Percentiles rank a stretch among this genome's conserved stretches.
These are phyloP conservation scores for Setipinna tenuifilis DNA, from an alignment of 2,797 vertebrate genomes.

Conservation along the genomic window DNA sequence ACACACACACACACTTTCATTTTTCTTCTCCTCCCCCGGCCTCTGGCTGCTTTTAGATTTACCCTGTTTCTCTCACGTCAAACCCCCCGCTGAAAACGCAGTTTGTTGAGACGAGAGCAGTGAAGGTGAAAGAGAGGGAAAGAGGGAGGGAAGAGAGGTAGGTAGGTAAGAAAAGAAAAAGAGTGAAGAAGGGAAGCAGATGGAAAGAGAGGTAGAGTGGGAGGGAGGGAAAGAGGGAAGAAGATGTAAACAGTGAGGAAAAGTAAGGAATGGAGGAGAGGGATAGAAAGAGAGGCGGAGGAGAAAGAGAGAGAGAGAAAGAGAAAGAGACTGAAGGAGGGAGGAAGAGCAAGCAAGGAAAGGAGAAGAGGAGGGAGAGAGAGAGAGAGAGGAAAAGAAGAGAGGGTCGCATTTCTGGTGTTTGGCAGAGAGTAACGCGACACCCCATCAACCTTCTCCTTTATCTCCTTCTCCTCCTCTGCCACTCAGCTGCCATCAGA, in stretches of 20 bases:
- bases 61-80: neutral
- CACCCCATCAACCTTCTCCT: neutral
- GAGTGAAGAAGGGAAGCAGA: too few relatives aligned
- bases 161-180: neutral
- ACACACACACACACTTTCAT: neutral
- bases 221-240: neutral
- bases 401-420: constrained; percentile 6
- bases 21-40: neutral
- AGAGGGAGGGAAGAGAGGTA: too few relatives aligned
- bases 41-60: neutral
- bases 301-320: too few relatives aligned
- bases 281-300: too few relatives aligned
- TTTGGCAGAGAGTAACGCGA: neutral
- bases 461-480: neutral
- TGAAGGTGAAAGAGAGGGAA: neutral
- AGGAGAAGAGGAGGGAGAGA: neutral
- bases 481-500: neutral
- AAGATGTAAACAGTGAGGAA: neutral
- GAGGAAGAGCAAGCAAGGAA: too few relatives aligned
- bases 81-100: neutral
- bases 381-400: neutral
- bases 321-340: too few relatives aligned
- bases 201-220: neutral
- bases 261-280: too few relatives aligned
- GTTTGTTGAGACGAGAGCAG: constrained; percentile 2